A percentile compares a stretch with the other conserved stretches of the same genome.
Evolutionary conservation across 2,113 vertebrate species (phyloP).

Genomic region (Spizaetus ornatus): DNA sequence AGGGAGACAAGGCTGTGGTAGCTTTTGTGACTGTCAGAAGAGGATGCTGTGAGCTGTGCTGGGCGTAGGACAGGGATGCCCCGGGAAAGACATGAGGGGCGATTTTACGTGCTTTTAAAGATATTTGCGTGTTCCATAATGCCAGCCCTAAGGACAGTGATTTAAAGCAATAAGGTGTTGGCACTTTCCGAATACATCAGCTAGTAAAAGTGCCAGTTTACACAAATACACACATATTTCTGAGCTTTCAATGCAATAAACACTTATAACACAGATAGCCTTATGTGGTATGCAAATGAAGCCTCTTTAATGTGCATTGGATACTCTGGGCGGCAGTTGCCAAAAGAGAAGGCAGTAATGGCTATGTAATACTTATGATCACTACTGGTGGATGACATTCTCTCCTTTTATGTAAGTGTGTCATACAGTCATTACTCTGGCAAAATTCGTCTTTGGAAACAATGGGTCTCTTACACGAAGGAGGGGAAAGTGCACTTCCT

Average conservation of each 20-base stretch:
- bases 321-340: neutral
- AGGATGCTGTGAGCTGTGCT: neutral
- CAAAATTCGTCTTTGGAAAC: neutral
- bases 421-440: neutral
- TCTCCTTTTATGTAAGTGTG: neutral
- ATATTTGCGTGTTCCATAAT: neutral
- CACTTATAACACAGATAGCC: neutral
- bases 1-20: neutral
- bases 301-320: neutral
- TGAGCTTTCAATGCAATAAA: neutral
- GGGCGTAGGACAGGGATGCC: neutral
- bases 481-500: neutral
- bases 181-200: neutral
- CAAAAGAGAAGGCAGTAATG: neutral
- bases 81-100: accelerated
- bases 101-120: neutral
- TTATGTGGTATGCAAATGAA: neutral
- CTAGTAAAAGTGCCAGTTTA: neutral
- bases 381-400: neutral
- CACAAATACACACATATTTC: neutral
- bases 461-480: neutral
- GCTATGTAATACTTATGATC: neutral
- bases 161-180: neutral
- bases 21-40: neutral
- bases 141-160: neutral